Evolutionary conservation across 2,888 invertebrate species (phyloP).

Genomic region (Dryobotodes eremita): DNA sequence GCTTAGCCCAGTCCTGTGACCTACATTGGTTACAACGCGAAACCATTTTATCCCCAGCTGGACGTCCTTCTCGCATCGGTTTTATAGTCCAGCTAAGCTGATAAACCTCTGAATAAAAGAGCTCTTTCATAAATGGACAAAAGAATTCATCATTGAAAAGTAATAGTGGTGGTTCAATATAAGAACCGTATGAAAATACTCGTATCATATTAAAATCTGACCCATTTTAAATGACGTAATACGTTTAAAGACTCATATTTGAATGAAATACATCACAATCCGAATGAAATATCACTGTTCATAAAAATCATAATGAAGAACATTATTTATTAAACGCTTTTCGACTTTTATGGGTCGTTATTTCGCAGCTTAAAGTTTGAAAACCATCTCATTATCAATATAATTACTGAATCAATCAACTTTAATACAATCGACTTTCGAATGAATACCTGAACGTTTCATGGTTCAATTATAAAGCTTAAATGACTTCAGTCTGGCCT

Average conservation of each 20-base stretch:
- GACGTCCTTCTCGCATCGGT: background rate
- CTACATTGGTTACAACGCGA: background rate
- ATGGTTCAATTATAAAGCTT: slow-evolving; percentile 53
- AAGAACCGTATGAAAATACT: background rate
- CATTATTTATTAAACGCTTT: slow-evolving; percentile 45
- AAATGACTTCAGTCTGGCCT: slow-evolving; percentile 37
- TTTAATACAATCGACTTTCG: slow-evolving; percentile 49
- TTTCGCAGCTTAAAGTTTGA: slow-evolving; percentile 53
- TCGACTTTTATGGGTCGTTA: slow-evolving; percentile 48
- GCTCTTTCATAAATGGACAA: slow-evolving; percentile 18
- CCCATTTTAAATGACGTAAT: background rate
- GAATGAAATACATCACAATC: slow-evolving; percentile 27
- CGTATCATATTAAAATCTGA: background rate
- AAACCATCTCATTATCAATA: slow-evolving; percentile 62
- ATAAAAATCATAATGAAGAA: slow-evolving; percentile 31
- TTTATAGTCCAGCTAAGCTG: slow-evolving; percentile 15
- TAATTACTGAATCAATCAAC: slow-evolving; percentile 66
- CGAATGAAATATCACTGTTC: slow-evolving; percentile 42
- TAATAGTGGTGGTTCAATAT: background rate
- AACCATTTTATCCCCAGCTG: slow-evolving; percentile 7
- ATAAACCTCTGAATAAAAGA: slow-evolving; percentile 14
- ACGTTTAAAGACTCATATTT: slow-evolving; percentile 19
- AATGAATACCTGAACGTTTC: slow-evolving; percentile 45
- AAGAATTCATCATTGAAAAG: background rate
- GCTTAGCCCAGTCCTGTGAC: background rate